Percentiles rank a stretch among this genome's conserved stretches.
Conservation (phyloP, 2,797 vertebrate species). For the Siniperca obscura region DNA sequence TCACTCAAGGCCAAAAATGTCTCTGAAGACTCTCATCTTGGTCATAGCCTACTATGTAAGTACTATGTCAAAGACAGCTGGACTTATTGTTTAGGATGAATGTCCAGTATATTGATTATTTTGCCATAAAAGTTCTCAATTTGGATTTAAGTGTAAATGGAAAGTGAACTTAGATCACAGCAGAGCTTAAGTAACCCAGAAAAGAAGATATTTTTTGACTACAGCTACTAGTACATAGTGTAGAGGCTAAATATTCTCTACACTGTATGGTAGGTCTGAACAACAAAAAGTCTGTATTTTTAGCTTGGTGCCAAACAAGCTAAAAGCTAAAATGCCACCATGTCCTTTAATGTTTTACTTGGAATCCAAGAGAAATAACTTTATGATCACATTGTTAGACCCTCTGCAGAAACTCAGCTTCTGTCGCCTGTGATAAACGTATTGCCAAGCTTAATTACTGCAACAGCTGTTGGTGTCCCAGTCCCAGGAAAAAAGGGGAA, state of each 20-base stretch:
- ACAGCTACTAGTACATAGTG: background rate
- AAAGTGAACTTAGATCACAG: background rate
- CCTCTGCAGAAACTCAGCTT: slow-evolving; percentile 6
- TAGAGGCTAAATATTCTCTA: background rate
- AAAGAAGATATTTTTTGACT: background rate
- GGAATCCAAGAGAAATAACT: background rate
- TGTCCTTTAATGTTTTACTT: background rate
- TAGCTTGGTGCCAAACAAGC: background rate
- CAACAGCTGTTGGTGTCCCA: slow-evolving; percentile 30
- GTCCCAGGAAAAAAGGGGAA: background rate
- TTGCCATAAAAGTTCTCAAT: too few species aligned
- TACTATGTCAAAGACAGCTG: background rate
- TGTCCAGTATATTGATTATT: background rate
- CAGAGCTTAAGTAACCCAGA: too few species aligned
- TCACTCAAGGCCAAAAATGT: background rate
- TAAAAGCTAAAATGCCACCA: background rate
- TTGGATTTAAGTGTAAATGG: background rate
- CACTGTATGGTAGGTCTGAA: background rate
- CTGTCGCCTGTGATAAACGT: background rate
- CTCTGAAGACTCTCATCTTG: background rate
- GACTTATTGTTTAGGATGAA: background rate
- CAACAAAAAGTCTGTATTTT: background rate
- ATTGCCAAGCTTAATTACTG: slow-evolving; percentile 24
- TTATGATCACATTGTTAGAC: background rate
- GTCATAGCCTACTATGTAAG: background rate